Evolutionary conservation across 2,797 vertebrate species (phyloP).

Genomic region (Myotis planiceps): DNA sequence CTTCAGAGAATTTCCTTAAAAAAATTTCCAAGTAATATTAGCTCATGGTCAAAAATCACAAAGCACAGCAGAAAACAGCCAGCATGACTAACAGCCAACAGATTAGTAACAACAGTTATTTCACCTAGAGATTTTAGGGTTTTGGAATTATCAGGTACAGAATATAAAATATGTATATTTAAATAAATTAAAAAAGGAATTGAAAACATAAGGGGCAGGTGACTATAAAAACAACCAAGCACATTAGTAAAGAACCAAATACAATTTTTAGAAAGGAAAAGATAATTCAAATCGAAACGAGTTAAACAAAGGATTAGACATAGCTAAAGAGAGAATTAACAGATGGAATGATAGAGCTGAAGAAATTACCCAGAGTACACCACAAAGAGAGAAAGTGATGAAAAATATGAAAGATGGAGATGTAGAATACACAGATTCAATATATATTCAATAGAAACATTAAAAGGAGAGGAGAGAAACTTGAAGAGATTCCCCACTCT

Average conservation of each 20-base stretch:
- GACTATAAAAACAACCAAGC: neutral
- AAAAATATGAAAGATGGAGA: neutral
- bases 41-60: neutral
- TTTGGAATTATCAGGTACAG: neutral
- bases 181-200: neutral
- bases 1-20: neutral
- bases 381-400: neutral
- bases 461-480: neutral
- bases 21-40: neutral
- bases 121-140: neutral
- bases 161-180: neutral
- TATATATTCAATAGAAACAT: neutral
- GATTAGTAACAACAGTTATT: neutral
- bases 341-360: neutral
- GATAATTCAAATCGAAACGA: neutral
- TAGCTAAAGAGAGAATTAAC: neutral
- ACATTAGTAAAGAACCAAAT: neutral
- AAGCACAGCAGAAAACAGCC: neutral
- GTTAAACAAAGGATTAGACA: neutral
- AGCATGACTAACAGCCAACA: neutral
- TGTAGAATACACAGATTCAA: neutral
- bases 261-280: slow-evolving; percentile 31
- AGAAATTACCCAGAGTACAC: neutral
- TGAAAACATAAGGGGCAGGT: neutral
- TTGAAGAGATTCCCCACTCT: neutral